Evolutionary conservation across 2,113 vertebrate genomes (phyloP), one percentile per base, ranked within the genome.

Genomic region (Ploceus nigricollis): DNA sequence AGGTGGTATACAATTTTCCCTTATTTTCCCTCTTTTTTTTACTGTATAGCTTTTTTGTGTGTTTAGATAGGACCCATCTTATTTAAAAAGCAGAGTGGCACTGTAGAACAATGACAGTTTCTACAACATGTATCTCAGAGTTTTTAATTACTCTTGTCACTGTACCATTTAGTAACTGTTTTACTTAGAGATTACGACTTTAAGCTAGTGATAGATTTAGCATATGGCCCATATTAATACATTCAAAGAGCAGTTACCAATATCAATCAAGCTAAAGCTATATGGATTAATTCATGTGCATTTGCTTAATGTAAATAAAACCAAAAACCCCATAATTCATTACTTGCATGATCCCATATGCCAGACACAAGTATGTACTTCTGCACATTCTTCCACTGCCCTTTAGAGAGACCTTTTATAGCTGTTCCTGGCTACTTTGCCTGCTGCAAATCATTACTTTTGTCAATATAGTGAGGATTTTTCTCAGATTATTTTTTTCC

Each of bases 221-320:
- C 42, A 14, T 73, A 45, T 42, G 42, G 27, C 82, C 69, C 90
- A 93, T 90, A 96, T 94, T 96, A 97, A 97, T 82, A 86, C 66
- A 72, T 87, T 97, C 90, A 97, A 95, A 91, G 90, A 63, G 88
- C 93, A 94, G 90, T 72, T 96, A 96, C 69, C 82, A 93, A 70
- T 94, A 95, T 72, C 78, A 92, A 56, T 44, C 63, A 94, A 93
- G 39, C 72, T 79, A 88, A 92, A 95, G 92, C 85, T 94, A 91
- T 85, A 84, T 58, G 21, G 50, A 73, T 66, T 71, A 44, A 87
- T 77, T 90, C 50, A 60, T 1, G 1, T 42, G 58, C 28, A 81
- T 53, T 58, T 82, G 21, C 77, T 60, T 73, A 70, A 88, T 54
- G 22, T 1, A 12, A 81, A 69, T 31, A 63, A 61, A 56, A 78